Percentiles rank a stretch among this genome's conserved stretches.
Conservation (phyloP, 30 jellyfish, hydroid and myxozoan species). For the Chrysaora quinquecirrha region DNA sequence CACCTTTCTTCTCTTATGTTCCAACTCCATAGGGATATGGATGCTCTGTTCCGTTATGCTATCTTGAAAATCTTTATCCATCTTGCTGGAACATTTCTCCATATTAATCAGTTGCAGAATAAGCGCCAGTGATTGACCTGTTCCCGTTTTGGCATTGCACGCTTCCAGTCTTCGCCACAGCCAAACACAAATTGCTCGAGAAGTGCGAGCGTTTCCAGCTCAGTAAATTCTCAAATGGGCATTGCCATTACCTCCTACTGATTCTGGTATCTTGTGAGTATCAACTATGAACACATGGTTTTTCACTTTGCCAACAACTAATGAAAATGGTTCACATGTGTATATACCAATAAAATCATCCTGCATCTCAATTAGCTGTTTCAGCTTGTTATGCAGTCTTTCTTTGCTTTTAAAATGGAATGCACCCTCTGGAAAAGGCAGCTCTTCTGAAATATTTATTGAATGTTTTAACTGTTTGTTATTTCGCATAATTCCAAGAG, state of each 20-base stretch:
- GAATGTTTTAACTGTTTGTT: conserved; percentile 5
- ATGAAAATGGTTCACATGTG: conserved; percentile 17
- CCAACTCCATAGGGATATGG: neutral
- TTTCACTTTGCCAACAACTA: neutral
- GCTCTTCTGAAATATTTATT: neutral
- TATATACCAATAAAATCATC: neutral
- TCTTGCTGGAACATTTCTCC: neutral
- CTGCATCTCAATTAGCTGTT: neutral
- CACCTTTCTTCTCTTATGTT: neutral
- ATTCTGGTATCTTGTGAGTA: conserved; percentile 11
- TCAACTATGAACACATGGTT: neutral
- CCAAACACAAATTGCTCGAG: conserved; percentile 1
- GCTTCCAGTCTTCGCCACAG: conserved; percentile 4
- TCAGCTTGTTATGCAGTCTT: conserved; percentile 2
- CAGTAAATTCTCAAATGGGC: conserved; percentile 15
- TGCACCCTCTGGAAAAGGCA: conserved; percentile 14
- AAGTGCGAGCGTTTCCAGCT: conserved; percentile 1
- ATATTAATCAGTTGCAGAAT: neutral
- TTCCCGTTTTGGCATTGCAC: conserved; percentile 5
- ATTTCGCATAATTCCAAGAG: neutral
- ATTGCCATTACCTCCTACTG: conserved; percentile 18
- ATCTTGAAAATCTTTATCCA: neutral
- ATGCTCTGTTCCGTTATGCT: conserved; percentile 1
- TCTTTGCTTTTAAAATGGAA: neutral
- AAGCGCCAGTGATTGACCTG: conserved; percentile 3